Base-by-base conservation (phyloP, 2,888 invertebrate species). In the Trypoxylon attenuatum region DNA sequence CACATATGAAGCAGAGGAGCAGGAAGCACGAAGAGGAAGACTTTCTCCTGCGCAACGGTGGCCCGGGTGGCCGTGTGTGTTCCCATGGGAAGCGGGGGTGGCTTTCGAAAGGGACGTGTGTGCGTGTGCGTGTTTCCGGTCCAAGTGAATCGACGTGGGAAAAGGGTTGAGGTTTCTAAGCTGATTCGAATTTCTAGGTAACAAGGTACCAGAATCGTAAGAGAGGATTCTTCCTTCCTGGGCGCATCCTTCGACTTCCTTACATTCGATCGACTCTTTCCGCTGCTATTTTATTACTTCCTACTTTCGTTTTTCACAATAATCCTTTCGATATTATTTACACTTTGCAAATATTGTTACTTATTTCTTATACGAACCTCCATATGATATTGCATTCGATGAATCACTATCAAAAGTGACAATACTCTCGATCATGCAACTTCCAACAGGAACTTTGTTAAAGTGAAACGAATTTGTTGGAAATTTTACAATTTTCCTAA, bases 1-100 rank as follows among this genome's bases (percentile, higher is more conserved):
- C 84, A 84, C 84, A 84, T 82, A 83, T 84, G 84, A 85, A 84
- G 71, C 82, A 85, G 84, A 81, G 76, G 2, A 84, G 69, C 76
- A 84, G 81, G 76, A 84, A 55, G 54, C 38, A 49, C 72, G 79
- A 84, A 72, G 82, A 84, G 83, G 72, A 78, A 56, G 63, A 55
- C 56, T 65, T 59, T 27, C 69, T 16, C 41, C 45, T 29, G 38
- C 38, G 45, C 43, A 45, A 25, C 57, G 52, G 23, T 52, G 42
- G 55, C 33, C 38, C 47, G 43, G 21, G 21, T 39, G 18, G 43
- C 56, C 39, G 59, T 61, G 60, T 66, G 59, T 33, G 58, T 66
- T 52, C 54, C 53, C 41, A 61, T 56, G 68, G 33, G 62, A 25
- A 45, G 43, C 51, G 51, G 63, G 61, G 57, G 66, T 56, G 66